These are phyloP conservation scores for Halichoerus grypus DNA, from an alignment of 2,113 vertebrate species.

Conservation along the genomic window DNA sequence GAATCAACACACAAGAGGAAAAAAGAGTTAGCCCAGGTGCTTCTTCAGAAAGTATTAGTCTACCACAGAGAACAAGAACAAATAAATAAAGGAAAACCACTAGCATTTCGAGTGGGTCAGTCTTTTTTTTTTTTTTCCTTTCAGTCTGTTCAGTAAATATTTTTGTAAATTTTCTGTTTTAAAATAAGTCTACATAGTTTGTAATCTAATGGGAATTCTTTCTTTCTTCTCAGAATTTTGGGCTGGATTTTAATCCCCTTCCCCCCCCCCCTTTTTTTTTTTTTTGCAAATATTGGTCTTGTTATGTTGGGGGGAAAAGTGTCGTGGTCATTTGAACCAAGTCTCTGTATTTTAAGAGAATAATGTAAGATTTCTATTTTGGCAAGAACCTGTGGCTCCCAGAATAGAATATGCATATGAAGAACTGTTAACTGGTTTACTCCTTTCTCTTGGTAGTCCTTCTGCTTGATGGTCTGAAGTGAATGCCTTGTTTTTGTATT, in stretches of 20 bases:
- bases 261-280: background rate
- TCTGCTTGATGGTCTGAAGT: background rate
- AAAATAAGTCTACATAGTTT: slow-evolving; percentile 26
- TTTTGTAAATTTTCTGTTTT: slow-evolving; percentile 53
- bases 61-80: slow-evolving; percentile 92
- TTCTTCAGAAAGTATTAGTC: slow-evolving; percentile 95
- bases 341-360: slow-evolving; percentile 42
- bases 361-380: background rate
- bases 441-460: background rate
- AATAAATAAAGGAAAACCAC: slow-evolving; percentile 91
- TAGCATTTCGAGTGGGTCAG: slow-evolving; percentile 98
- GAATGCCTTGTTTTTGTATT: background rate
- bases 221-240: background rate
- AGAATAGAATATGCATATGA: background rate
- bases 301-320: background rate
- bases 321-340: slow-evolving; percentile 26
- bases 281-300: background rate
- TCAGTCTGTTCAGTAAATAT: slow-evolving; percentile 64
- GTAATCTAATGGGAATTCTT: background rate
- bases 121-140: slow-evolving; percentile 75
- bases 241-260: slow-evolving; percentile 30
- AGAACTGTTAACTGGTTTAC: background rate
- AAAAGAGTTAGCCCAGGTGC: slow-evolving; percentile 94
- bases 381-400: background rate
- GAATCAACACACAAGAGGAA: slow-evolving; percentile 96